Base-by-base conservation (phyloP, 1,140 invertebrate genomes). In the Trichoplusia ni region DNA sequence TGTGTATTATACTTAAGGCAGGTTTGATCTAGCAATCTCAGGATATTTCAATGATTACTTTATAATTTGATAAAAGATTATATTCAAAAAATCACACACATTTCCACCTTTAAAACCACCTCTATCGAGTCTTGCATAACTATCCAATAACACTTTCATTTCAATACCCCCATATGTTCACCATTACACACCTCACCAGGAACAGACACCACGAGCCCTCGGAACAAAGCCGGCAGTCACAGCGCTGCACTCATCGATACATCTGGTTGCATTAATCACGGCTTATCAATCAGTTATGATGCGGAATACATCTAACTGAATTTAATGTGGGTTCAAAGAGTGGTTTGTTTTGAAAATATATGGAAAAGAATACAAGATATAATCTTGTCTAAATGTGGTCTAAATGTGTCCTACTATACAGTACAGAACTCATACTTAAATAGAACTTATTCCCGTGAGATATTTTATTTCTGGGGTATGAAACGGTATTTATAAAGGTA, bases 201-300 rank as follows among this genome's bases (percentile, higher is more conserved):
- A n/a, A n/a, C n/a, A n/a, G n/a, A n/a, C n/a, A n/a, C n/a, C n/a
- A n/a, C n/a, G n/a, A n/a, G n/a, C n/a, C n/a, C n/a, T n/a, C n/a
- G n/a, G n/a, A n/a, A n/a, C n/a, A n/a, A n/a, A n/a, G n/a, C n/a
- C n/a, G n/a, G n/a, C n/a, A n/a, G n/a, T n/a, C n/a, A n/a, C n/a
- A n/a, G n/a, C n/a, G n/a, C n/a, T n/a, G n/a, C n/a, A 33, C 29
- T 27, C 27, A 46, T 42, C 38, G 11, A 18, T 23, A 47, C 44
- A 47, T 16, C 23, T 47, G 44, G 18, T 47, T 14, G 2, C 3
- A 8, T 25, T 47, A 16, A 47, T 27, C 44, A 27, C 8, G 13
- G 16, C 38, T 42, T 42, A 42, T 42, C 38, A 21, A 4, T 16
- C 18, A 14, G 38, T 25, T 47, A 47, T 47, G 44, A 47, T n/a